Evolutionary conservation across 2,113 vertebrate genomes (phyloP).

Genomic region (Eleginops maclovinus): DNA sequence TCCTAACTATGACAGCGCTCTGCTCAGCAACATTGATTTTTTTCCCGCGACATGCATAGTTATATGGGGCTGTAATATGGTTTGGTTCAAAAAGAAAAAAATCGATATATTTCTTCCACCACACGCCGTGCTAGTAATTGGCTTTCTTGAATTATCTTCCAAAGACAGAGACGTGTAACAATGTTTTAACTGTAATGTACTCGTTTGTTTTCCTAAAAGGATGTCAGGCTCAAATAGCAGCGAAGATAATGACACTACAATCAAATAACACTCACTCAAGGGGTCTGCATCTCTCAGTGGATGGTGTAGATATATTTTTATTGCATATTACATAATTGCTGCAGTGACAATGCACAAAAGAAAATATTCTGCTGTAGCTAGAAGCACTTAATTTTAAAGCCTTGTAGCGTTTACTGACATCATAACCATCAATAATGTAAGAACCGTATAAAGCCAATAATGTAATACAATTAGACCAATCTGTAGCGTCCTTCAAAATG

Average conservation of each 20-base stretch:
- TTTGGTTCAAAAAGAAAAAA: not conserved
- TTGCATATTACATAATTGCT: conserved; percentile 27
- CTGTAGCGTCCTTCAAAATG: not conserved
- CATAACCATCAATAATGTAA: conserved; percentile 48
- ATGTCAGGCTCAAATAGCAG: not conserved
- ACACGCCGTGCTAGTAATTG: not conserved
- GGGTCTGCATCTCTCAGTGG: not conserved
- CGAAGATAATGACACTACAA: conserved; percentile 4
- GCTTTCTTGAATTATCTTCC: not conserved
- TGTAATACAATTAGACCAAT: conserved; percentile 21
- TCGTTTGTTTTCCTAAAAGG: not conserved
- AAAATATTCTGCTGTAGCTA: conserved; percentile 1
- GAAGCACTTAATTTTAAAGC: conserved; percentile 31
- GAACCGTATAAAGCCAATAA: conserved; percentile 18
- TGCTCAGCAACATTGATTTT: not conserved
- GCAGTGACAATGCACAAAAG: conserved; percentile 8
- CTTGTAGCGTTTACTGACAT: conserved; percentile 19
- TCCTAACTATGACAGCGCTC: not conserved
- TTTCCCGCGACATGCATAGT: no score
- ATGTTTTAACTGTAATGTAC: not conserved
- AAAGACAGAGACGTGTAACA: not conserved
- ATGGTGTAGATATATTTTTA: conserved; percentile 18
- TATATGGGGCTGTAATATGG: no score
- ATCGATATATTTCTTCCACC: not conserved
- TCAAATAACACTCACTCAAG: conserved; percentile 12